Evolutionary conservation across 2,797 vertebrate species (phyloP).

Genomic region (Acipenser ruthenus): DNA sequence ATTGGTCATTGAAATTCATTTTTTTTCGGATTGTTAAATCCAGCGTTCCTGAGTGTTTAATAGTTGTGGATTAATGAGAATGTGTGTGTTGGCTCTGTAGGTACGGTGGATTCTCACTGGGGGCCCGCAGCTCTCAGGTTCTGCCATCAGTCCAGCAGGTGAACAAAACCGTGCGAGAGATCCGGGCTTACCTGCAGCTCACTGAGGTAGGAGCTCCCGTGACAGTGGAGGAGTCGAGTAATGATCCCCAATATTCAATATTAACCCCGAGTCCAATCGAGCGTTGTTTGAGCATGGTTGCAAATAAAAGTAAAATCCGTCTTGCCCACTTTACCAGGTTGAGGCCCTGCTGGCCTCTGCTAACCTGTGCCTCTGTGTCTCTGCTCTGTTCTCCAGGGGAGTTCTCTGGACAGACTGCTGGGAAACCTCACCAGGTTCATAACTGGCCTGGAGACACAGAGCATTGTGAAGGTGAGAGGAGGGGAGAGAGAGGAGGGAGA

Average conservation of each 20-base stretch:
- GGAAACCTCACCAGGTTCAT: constrained; percentile 57
- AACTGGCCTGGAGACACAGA: constrained; percentile 44
- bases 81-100: no score
- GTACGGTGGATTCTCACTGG: constrained; percentile 64
- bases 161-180: constrained; percentile 37
- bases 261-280: background rate
- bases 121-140: constrained; percentile 44
- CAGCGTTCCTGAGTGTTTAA: no score
- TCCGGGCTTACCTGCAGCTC: constrained; percentile 49
- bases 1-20: no score
- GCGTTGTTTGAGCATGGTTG: background rate
- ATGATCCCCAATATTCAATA: no score
- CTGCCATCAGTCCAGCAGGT: constrained; percentile 38
- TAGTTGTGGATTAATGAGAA: no score
- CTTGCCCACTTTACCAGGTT: background rate
- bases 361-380: background rate
- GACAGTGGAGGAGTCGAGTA: background rate
- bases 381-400: constrained; percentile 50
- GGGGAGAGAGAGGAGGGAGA: background rate
- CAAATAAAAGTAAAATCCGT: no score
- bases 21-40: no score
- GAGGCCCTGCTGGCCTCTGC: background rate
- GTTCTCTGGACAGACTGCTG: constrained; percentile 56
- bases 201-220: constrained; percentile 42
- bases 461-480: constrained; percentile 70